These are phyloP conservation scores for Xenus cinereus DNA, from an alignment of 2,113 vertebrate species.

Conservation along the genomic window DNA sequence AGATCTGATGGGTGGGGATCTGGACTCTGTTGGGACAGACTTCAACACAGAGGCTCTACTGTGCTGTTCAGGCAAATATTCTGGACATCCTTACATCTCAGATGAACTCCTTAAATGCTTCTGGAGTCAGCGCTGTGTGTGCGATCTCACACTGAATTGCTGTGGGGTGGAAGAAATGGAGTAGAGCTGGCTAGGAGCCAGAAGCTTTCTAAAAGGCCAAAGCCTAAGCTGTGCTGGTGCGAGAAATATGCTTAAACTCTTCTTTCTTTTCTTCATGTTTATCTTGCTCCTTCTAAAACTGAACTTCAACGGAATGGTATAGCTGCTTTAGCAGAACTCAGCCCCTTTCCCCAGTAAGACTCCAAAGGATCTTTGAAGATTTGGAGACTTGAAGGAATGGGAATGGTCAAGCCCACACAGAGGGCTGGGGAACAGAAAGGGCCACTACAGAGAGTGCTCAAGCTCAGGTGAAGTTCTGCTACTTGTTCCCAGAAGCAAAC, in stretches of 20 bases:
- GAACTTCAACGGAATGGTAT: accelerated
- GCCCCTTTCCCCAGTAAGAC: neutral
- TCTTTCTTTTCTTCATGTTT: neutral
- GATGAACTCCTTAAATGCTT: neutral
- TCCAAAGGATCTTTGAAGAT: neutral
- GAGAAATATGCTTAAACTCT: neutral
- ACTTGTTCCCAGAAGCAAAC: neutral
- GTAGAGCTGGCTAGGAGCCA: neutral
- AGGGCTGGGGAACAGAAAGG: neutral
- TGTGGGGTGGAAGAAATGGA: neutral
- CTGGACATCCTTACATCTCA: neutral
- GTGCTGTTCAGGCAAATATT: neutral
- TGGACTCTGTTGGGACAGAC: neutral
- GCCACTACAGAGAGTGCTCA: neutral
- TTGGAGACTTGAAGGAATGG: neutral
- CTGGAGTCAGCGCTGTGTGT: neutral
- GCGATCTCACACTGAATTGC: neutral
- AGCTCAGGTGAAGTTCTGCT: neutral
- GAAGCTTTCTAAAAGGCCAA: neutral
- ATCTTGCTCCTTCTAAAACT: neutral
- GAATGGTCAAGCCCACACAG: neutral
- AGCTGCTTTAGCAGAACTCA: neutral
- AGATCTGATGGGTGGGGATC: neutral
- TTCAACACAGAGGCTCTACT: neutral
- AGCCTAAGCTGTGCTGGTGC: neutral